Evolutionary conservation across 1,140 invertebrate genomes (phyloP).

Genomic region (Macrotrachela quadricornifera): DNA sequence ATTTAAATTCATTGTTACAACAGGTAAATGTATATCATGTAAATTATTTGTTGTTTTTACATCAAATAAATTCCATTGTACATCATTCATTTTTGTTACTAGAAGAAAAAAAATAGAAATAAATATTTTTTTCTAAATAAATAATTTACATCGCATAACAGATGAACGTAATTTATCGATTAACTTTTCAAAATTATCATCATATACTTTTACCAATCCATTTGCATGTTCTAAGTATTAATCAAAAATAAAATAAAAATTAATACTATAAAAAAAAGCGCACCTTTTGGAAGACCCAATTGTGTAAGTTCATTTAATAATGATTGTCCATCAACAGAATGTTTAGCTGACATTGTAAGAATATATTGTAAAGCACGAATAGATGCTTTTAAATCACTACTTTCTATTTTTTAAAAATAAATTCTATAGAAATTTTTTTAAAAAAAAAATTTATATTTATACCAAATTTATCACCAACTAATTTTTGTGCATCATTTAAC

Average conservation of each 20-base stretch:
- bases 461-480: neutral
- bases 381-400: constrained; percentile 42
- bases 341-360: constrained; percentile 41
- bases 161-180: too few species aligned
- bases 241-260: too few species aligned
- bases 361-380: constrained; percentile 48
- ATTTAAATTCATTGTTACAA: too few species aligned
- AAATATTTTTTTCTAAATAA: too few species aligned
- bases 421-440: constrained; percentile 10
- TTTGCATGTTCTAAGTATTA: too few species aligned
- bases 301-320: constrained; percentile 51
- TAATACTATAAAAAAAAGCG: neutral
- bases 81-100: too few species aligned
- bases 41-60: too few species aligned
- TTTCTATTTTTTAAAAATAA: constrained; percentile 32
- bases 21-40: too few species aligned
- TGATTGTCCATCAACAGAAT: constrained; percentile 38
- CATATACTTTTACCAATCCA: neutral
- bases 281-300: constrained; percentile 47
- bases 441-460: neutral
- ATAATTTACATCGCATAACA: too few species aligned
- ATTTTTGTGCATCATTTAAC: neutral
- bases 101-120: too few species aligned
- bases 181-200: neutral
- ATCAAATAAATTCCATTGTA: too few species aligned